Conservation (phyloP, 1,140 invertebrate species). For the Aethina tumida region DNA sequence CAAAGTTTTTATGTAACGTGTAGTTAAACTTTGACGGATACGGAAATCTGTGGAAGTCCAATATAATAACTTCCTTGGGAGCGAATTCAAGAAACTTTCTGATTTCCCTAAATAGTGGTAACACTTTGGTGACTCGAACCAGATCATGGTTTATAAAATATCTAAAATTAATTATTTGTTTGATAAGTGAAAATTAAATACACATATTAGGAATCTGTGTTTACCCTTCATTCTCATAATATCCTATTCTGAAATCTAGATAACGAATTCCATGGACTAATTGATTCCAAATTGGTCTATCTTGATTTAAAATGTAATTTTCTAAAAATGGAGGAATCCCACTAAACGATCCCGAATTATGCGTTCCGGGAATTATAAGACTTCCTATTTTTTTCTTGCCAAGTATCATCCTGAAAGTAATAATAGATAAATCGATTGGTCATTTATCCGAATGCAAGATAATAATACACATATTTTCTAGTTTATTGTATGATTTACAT, state of each 20-base stretch:
- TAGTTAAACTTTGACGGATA: conserved; percentile 50
- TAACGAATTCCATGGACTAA: conserved; percentile 72
- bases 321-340: conserved; percentile 37
- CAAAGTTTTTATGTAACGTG: conserved; percentile 44
- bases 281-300: conserved; percentile 67
- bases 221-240: conserved; percentile 34
- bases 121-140: conserved; percentile 51
- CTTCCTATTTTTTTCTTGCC: conserved; percentile 43
- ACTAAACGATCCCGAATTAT: conserved; percentile 55
- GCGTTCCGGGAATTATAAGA: conserved; percentile 57
- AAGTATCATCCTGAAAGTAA: conserved; percentile 27
- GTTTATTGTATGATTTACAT: too few species aligned
- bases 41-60: conserved; percentile 64
- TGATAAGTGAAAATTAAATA: too few species aligned
- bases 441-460: too few species aligned
- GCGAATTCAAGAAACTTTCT: conserved; percentile 50
- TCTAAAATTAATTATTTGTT: conserved; percentile 35
- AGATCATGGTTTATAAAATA: conserved; percentile 66
- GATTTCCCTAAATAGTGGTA: conserved; percentile 50
- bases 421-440: too few species aligned
- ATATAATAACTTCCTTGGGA: conserved; percentile 53
- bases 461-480: too few species aligned
- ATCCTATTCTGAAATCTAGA: conserved; percentile 65
- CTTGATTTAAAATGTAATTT: conserved; percentile 53
- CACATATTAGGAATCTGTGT: too few species aligned